Evolutionary conservation across 2,888 invertebrate genomes (phyloP).

Genomic region (Punctoribates punctum): DNA sequence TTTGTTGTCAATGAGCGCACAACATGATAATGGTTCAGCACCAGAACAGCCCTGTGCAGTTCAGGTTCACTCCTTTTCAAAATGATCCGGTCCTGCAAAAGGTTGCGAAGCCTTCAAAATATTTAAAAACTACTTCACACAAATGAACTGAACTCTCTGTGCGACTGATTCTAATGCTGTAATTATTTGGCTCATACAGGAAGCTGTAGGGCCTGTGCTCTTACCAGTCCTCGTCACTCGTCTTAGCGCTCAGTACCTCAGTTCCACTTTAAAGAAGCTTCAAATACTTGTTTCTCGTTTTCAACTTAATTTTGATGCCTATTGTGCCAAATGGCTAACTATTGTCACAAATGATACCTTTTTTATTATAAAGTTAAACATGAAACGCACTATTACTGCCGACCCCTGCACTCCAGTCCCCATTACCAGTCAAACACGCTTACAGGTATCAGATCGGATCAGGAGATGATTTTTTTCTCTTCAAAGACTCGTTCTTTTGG

Average conservation of each 20-base stretch:
- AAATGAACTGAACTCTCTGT: slow-evolving; percentile 19
- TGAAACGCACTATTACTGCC: background rate
- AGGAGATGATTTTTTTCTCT: background rate
- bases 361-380: slow-evolving; percentile 18
- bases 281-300: background rate
- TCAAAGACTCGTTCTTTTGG: slow-evolving; percentile 7
- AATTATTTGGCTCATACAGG: slow-evolving; percentile 12
- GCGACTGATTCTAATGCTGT: slow-evolving; percentile 20
- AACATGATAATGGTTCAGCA: background rate
- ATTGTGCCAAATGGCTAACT: slow-evolving; percentile 28
- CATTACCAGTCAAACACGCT: background rate
- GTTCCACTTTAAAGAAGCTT: slow-evolving; percentile 21
- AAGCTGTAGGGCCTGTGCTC: background rate
- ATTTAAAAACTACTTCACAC: background rate
- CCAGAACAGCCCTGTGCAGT: too few species aligned
- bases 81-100: background rate
- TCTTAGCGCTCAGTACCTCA: too few species aligned
- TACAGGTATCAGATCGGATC: background rate
- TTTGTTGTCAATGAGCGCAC: slow-evolving; percentile 23
- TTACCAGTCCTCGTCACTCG: background rate
- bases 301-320: slow-evolving; percentile 21
- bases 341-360: slow-evolving; percentile 22
- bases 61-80: slow-evolving; percentile 19
- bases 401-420: background rate
- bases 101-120: background rate